These are phyloP conservation scores for Orius insidiosus DNA, from an alignment of 1,140 invertebrate species.

Conservation along the genomic window DNA sequence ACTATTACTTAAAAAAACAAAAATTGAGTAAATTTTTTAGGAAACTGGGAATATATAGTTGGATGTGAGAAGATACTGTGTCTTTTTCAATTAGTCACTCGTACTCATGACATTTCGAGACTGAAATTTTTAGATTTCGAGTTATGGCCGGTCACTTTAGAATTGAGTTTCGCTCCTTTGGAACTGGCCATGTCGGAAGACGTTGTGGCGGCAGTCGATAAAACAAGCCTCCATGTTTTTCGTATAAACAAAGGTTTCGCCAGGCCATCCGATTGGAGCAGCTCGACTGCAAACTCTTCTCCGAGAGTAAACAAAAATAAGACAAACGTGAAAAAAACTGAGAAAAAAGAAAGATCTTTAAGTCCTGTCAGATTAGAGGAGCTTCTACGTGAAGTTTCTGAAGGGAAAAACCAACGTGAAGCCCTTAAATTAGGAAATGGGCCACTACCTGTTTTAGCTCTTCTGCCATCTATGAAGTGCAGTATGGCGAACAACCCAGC, in stretches of 20 bases:
- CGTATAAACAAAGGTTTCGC: constrained; percentile 21
- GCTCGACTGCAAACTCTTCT: neutral
- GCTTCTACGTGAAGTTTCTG: constrained; percentile 10
- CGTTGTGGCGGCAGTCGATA: constrained; percentile 35
- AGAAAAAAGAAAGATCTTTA: neutral
- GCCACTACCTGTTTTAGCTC: constrained; percentile 11
- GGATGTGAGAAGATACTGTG: constrained; percentile 32
- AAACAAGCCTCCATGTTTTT: constrained; percentile 27
- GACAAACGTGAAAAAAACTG: neutral
- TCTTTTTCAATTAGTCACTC: constrained; percentile 37
- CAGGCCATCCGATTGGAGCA: constrained; percentile 13
- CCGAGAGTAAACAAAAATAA: neutral
- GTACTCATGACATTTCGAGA: constrained; percentile 42
- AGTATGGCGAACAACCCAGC: constrained; percentile 11
- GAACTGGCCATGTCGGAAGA: constrained; percentile 37
- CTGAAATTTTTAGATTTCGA: constrained; percentile 48
- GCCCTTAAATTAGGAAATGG: constrained; percentile 7
- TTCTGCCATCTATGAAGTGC: constrained; percentile 8
- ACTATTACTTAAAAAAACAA: neutral
- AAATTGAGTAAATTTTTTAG: constrained; percentile 25
- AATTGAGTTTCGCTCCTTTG: constrained; percentile 32
- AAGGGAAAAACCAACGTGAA: neutral
- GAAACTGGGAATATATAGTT: constrained; percentile 40
- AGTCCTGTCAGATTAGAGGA: constrained; percentile 11
- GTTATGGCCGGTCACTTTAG: constrained; percentile 29